Percentiles rank a stretch among this genome's conserved stretches.
Evolutionary conservation across 2,113 vertebrate species (phyloP).

Genomic region (Cichladusa arquata): DNA sequence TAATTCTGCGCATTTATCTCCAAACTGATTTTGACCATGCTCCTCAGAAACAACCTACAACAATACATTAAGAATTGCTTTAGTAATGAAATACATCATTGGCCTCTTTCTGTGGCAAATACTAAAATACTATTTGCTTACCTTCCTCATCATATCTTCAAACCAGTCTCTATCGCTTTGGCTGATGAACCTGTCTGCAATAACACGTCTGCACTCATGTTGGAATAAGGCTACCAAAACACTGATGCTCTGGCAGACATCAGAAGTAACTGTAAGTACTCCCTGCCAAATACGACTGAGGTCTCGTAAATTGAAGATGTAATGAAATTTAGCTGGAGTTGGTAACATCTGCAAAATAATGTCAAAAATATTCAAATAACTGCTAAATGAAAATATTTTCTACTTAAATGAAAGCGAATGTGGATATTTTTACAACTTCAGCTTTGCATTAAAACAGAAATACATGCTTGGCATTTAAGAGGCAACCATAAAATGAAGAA

Average conservation of each 20-base stretch:
- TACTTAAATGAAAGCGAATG: not conserved
- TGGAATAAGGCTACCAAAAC: slow-evolving; percentile 78
- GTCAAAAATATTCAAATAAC: not conserved
- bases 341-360: slow-evolving; percentile 81
- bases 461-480: not conserved
- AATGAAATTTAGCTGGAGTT: slow-evolving; percentile 87
- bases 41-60: slow-evolving; percentile 74
- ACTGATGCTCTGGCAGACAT: slow-evolving; percentile 73
- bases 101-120: not conserved
- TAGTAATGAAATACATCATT: not conserved
- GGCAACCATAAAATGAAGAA: not conserved
- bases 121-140: not conserved
- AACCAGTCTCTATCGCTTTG: slow-evolving; percentile 76
- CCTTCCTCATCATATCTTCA: slow-evolving; percentile 71
- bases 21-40: slow-evolving; percentile 68
- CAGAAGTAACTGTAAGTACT: slow-evolving; percentile 74
- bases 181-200: slow-evolving; percentile 80
- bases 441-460: not conserved
- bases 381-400: not conserved
- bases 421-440: not conserved
- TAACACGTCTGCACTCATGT: slow-evolving; percentile 82
- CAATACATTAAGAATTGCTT: not conserved
- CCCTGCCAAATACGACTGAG: slow-evolving; percentile 87
- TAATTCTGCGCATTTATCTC: slow-evolving; percentile 57
- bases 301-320: slow-evolving; percentile 86